Evolutionary conservation across 2,888 invertebrate species (phyloP), one percentile per base, ranked within the genome.

Genomic region (Exephanes ischioxanthus): DNA sequence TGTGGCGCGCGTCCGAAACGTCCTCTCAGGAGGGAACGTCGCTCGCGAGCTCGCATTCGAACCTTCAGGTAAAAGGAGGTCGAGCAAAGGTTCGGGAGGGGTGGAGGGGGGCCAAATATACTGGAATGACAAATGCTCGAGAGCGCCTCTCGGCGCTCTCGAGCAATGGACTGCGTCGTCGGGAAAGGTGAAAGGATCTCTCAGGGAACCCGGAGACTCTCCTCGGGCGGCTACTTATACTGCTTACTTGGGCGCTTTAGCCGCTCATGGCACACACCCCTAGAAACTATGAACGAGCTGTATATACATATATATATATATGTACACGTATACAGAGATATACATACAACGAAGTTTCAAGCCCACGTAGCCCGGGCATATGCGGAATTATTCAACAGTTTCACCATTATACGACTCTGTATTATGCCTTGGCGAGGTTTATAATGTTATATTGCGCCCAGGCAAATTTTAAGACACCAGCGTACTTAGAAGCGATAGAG

Each of bases 111-210:
- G 88, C 90, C 90, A 90, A 92, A 90, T 79, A 80, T 72, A 77
- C 79, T 90, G 91, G 90, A 93, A 93, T 93, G 93, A 93, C 92
- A 93, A 93, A 93, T 92, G 92, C 90, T 86, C 66, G 58, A 63
- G 61, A 53, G 67, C 14, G 22, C 26, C 61, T 61, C 30, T 68
- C 45, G 41, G 51, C 55, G 70, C 72, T 72, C 78, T 66, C 51
- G 58, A 14, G 48, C 41, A 30, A 73, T 72, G 85, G 89, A 86
- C 86, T 89, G 89, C 87, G 90, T 90, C 89, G 90, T 90, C 91
- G 91, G 91, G 90, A 92, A 92, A 92, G 91, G 92, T 92, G 92
- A 92, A 92, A 92, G 92, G 91, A 91, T 88, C 73, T 61, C 30
- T 55, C 55, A 78, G 72, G 85, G 87, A 83, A 79, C 45, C 55